phyloP scores from a whole-genome alignment of 2,888 invertebrate species.

The Villa cingulata region DNA sequence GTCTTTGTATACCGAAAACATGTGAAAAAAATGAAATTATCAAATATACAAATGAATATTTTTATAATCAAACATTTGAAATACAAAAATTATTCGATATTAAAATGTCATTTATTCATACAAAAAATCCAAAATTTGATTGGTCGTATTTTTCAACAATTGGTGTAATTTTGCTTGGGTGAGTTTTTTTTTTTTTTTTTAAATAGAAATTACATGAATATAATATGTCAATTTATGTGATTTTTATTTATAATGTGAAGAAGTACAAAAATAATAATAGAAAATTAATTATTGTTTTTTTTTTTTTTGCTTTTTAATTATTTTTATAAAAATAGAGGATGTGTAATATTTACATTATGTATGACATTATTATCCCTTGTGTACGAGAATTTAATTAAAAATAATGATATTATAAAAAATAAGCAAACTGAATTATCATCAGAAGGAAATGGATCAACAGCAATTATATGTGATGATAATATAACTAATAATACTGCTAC shows the following conservation, averaged over 20 bases:
- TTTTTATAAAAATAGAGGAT: too few relatives aligned
- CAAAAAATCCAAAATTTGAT: conserved; percentile 21
- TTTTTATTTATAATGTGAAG: too few relatives aligned
- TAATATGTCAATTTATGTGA: too few relatives aligned
- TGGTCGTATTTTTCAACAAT: conserved; percentile 13
- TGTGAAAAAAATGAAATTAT: conserved; percentile 27
- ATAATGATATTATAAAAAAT: too few relatives aligned
- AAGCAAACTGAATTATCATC: too few relatives aligned
- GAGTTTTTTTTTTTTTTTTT: too few relatives aligned
- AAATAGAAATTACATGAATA: too few relatives aligned
- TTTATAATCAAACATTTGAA: conserved; percentile 22
- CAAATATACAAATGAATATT: conserved; percentile 23
- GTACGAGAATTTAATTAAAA: too few relatives aligned
- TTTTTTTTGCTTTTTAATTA: too few relatives aligned
- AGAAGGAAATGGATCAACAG: too few relatives aligned
- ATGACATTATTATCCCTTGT: background rate
- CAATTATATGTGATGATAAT: too few relatives aligned
- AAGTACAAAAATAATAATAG: too few relatives aligned
- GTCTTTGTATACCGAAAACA: conserved; percentile 36
- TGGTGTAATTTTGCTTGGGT: background rate
- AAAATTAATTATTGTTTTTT: background rate
- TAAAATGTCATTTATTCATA: conserved; percentile 20
- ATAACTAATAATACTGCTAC: background rate
- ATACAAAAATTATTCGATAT: conserved; percentile 26
- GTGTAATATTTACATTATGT: background rate